phyloP scores from a whole-genome alignment of 2,888 invertebrate species.

The Tridacna crocea region DNA sequence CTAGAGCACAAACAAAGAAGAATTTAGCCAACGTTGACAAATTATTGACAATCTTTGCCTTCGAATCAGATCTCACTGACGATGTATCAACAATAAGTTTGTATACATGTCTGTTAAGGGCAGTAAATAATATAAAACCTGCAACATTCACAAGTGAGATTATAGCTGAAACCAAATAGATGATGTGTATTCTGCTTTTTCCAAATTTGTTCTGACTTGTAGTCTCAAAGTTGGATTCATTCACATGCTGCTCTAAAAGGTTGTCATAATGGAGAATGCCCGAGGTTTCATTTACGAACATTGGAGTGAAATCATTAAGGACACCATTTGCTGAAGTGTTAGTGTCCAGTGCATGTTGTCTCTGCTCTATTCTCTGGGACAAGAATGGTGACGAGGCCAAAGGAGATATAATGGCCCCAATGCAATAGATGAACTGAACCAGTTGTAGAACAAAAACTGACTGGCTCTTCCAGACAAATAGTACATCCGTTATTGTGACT shows the following conservation, averaged over 20 bases:
- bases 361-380: not conserved
- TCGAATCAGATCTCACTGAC: not conserved
- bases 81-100: not conserved
- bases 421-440: not conserved
- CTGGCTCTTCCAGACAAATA: slow-evolving; percentile 6
- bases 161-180: not conserved
- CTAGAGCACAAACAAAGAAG: not conserved
- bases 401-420: slow-evolving; percentile 16
- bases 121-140: not conserved
- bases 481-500: slow-evolving; percentile 9
- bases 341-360: too few species aligned
- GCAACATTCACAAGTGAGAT: not conserved
- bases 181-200: not conserved
- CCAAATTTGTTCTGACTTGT: not conserved
- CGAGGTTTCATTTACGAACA: too few species aligned
- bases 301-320: too few species aligned
- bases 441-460: slow-evolving; percentile 3
- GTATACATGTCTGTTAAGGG: not conserved
- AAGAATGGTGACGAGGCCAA: slow-evolving; percentile 2
- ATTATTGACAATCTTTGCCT: not conserved
- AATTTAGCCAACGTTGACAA: slow-evolving; percentile 3
- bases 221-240: too few species aligned
- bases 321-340: too few species aligned
- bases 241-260: too few species aligned
- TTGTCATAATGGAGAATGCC: too few species aligned